Evolutionary conservation across 2,888 invertebrate species (phyloP), one percentile per base, ranked within the genome.

Genomic region (Torymus auratus): DNA sequence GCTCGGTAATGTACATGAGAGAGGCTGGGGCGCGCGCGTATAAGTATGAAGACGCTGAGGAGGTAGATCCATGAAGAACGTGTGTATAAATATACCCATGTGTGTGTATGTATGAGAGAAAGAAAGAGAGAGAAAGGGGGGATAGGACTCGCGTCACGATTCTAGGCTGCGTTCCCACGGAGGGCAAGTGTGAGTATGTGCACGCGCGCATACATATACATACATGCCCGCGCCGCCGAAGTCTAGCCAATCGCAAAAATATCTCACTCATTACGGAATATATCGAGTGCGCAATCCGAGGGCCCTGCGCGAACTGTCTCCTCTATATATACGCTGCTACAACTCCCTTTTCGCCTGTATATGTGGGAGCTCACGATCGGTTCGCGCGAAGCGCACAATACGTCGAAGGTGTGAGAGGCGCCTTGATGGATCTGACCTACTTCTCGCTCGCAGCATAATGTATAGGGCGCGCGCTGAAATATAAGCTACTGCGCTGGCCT

Each of bases 241-340:
- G 28, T 28, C 28, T 28, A 73, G 61, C 71, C 64, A 62, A 82
- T 82, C 58, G 81, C 74, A 81, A 82, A 83, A 82, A 83, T 83
- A 78, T 84, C 79, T 78, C 67, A 68, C 80, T 83, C 83, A 83
- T 83, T 84, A 83, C 83, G 81, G 83, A 82, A 84, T 84, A 28
- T 28, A 84, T 82, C 78, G 74, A 78, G 80, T 83, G 83, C 75
- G 79, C 82, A 83, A 83, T 82, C 64, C 73, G 65, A 78, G 28
- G 74, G 56, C 75, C 62, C 67, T 73, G 77, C 77, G 28, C 41
- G 53, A 56, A 64, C 74, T 78, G 72, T 74, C 74, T 72, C 77
- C 71, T 76, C n/a, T 53, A 0, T 28, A 0, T 28, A 4, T 7
- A 20, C 20, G 28, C 28, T 28, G 28, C 28, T 28, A 28, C 28